Evolutionary conservation across 2,888 invertebrate species (phyloP), one percentile per base, ranked within the genome.

Genomic region (Anticlea derivata): DNA sequence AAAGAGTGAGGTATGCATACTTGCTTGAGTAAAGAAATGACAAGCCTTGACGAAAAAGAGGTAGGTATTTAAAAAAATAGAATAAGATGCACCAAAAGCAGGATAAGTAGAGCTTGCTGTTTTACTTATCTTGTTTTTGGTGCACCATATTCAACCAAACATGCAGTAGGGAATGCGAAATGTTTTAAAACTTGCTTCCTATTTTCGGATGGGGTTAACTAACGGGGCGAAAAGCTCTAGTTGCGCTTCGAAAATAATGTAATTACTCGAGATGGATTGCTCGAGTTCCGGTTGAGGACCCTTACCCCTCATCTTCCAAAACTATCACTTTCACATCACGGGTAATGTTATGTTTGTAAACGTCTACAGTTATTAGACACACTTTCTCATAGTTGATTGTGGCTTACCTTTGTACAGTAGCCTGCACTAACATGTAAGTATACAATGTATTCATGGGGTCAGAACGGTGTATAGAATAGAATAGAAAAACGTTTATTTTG

Each of bases 231-330:
- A 75, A 78, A 71, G 71, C 59, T 43, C 31, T 53, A 34, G 31
- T 44, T 29, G 44, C 37, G 38, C 48, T 44, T 39, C 65, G 75
- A 78, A 80, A 78, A 79, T 82, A 81, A 83, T 79, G 80, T 78
- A 82, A 82, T 83, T 82, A 81, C 78, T 68, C 65, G 77, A 76
- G 78, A 81, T 79, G 77, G 81, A 82, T 81, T 75, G 78, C 68
- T 44, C 30, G 17, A 68, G 70, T 73, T 78, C 69, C 74, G 76
- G 71, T 70, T 65, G 12, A 39, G 44, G 43, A 35, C 22, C 44
- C 38, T 45, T 34, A 48, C 53, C 48, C 48, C 44, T 48, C 39
- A 39, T 40, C 48, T 53, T 31, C 35, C 34, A 24, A 48, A 53
- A 53, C 53, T 48, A 53, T 53, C 48, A 44, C 53, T 53, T 49